These are phyloP conservation scores for Chloebia gouldiae DNA, from an alignment of 2,113 vertebrate genomes.

Conservation along the genomic window DNA sequence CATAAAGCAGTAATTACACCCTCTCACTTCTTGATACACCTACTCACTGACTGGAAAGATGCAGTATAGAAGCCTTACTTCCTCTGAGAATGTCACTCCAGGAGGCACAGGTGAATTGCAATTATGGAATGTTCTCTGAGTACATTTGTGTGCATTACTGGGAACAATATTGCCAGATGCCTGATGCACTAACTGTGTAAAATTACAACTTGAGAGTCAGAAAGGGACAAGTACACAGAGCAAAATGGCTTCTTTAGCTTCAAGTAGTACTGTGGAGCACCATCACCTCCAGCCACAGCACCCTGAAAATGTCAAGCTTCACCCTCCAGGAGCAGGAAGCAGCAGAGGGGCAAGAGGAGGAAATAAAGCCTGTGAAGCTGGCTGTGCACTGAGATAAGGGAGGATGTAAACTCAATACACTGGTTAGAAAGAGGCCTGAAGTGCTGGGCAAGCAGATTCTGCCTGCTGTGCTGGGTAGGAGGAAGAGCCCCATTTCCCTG, in stretches of 20 bases:
- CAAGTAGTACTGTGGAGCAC: background rate
- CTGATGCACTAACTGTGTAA: background rate
- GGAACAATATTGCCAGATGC: background rate
- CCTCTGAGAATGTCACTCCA: background rate
- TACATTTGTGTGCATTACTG: background rate
- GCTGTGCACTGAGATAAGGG: background rate
- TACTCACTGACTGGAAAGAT: background rate
- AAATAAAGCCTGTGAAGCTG: background rate
- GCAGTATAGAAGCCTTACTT: background rate
- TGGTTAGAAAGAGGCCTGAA: background rate
- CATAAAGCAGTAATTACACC: constrained; percentile 13
- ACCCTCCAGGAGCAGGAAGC: background rate
- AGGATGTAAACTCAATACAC: background rate
- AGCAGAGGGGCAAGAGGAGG: background rate
- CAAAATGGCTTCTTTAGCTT: background rate
- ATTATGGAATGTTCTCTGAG: background rate
- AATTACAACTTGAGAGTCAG: background rate
- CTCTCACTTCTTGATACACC: background rate
- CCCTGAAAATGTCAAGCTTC: background rate
- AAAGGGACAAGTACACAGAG: background rate
- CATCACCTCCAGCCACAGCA: background rate
- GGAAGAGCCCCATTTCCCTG: background rate
- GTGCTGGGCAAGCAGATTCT: background rate
- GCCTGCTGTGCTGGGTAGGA: background rate
- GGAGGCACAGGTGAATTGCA: background rate